A percentile compares a stretch with the other conserved stretches of the same genome.
Conservation (phyloP, 2,113 vertebrate species). For the Ptyas mucosa region DNA sequence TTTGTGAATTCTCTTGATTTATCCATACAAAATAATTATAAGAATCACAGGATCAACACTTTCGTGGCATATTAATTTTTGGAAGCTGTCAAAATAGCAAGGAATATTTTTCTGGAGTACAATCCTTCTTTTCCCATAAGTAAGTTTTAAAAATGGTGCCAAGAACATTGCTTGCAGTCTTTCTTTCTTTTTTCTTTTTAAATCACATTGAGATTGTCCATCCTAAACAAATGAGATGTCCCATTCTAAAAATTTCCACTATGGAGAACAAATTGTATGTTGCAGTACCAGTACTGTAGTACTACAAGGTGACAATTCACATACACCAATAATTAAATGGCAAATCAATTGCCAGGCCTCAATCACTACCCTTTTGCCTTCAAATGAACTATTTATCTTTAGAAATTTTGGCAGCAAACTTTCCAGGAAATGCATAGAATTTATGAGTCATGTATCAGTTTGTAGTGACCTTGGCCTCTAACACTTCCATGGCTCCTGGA, state of each 20-base stretch:
- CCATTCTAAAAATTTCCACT: neutral
- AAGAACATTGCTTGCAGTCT: neutral
- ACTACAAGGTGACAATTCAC: neutral
- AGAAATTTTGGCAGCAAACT: neutral
- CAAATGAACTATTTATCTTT: neutral
- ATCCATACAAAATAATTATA: neutral
- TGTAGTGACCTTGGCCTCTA: neutral
- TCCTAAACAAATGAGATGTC: neutral
- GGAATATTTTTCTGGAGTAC: neutral
- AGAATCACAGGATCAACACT: neutral
- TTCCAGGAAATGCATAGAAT: neutral
- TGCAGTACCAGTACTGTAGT: neutral
- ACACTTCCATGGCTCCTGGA: neutral
- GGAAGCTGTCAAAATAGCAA: neutral
- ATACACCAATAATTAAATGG: neutral
- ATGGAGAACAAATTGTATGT: neutral
- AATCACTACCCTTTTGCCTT: neutral
- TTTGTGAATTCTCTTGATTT: neutral
- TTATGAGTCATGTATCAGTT: neutral
- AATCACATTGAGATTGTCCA: neutral
- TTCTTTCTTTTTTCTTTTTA: neutral
- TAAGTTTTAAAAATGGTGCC: neutral
- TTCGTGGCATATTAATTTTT: neutral
- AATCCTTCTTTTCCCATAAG: neutral
- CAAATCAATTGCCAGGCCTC: neutral